Base-by-base conservation (phyloP, 2,113 vertebrate genomes). In the Gallinago jamesoni region DNA sequence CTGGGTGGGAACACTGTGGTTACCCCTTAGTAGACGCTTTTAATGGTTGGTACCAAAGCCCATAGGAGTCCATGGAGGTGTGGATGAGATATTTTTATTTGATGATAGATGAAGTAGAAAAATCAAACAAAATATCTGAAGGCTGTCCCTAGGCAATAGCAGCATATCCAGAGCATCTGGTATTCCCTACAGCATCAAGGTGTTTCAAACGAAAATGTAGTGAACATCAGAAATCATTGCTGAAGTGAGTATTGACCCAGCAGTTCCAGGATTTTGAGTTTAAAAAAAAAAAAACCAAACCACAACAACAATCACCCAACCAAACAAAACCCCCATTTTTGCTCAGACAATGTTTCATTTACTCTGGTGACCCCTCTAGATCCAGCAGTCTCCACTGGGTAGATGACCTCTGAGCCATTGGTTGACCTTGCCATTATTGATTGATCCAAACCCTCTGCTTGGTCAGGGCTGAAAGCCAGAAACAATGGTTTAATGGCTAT, bases 151-250 rank as follows among this genome's bases (percentile, higher is more conserved):
- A 80, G 85, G 90, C 57, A 83, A 64, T 43, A 85, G 82, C 77
- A 83, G 75, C 45, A 60, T n/a, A 88, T 35, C 39, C 79, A 91
- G 77, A 95, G 84, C 84, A 93, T 45, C 87, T 93, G 64, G 19
- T 87, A 43, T 50, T 91, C 84, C 56, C 84, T 37, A n/a, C 56
- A 92, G 84, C 85, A 87, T 59, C 60, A 62, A 89, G 64, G 52
- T 50, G 47, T 27, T 81, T 87, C 69, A 70, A 63, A 82, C 78
- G 69, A 37, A 92, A 89, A 67, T 0, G 5, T 23, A 13, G 39
- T 1, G 52, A 75, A 8, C 13, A 30, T 68, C 56, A 87, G 87
- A 87, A 91, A 66, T 64, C 35, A 1, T 35, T 73, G 12, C 74
- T 73, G 50, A 39, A 33, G 55, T 21, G 9, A 60, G 33, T 48